A percentile compares a stretch with the other conserved stretches of the same genome.
These are phyloP conservation scores for Molanna angustata DNA, from an alignment of 2,888 invertebrate genomes.

Conservation along the genomic window DNA sequence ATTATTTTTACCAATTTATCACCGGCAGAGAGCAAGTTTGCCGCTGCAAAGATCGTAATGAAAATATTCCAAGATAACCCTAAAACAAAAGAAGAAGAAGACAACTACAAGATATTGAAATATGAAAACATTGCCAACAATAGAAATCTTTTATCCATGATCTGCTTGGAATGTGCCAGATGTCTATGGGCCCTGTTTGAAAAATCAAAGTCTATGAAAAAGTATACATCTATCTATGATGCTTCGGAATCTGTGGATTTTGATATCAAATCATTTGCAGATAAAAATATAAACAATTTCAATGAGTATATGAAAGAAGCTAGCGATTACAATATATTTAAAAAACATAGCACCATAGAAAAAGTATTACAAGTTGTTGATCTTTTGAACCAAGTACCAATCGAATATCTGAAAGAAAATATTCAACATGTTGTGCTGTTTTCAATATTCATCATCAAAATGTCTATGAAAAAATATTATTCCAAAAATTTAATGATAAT, in stretches of 20 bases:
- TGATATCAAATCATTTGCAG: constrained; percentile 39
- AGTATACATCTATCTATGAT: constrained; percentile 38
- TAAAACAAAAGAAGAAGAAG: constrained; percentile 33
- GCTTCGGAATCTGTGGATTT: constrained; percentile 42
- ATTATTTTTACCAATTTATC: constrained; percentile 43
- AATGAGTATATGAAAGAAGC: constrained; percentile 34
- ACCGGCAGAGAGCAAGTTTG: constrained; percentile 38
- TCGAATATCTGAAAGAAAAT: constrained; percentile 47
- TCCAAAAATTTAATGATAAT: constrained; percentile 42
- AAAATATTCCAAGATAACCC: constrained; percentile 37
- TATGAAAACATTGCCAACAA: constrained; percentile 40
- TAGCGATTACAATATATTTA: constrained; percentile 13
- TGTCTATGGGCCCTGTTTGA: constrained; percentile 42
- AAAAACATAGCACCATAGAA: constrained; percentile 34
- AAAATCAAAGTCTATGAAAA: constrained; percentile 36
- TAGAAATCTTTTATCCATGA: constrained; percentile 40
- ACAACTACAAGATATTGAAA: constrained; percentile 35
- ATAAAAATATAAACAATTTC: constrained; percentile 40
- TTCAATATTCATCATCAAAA: constrained; percentile 44
- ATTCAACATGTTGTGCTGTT: constrained; percentile 46
- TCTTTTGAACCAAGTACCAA: constrained; percentile 41
- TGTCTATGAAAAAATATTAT: constrained; percentile 35
- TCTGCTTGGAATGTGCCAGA: constrained; percentile 43
- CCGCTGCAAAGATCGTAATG: constrained; percentile 42
- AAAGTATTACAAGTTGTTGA: constrained; percentile 40